These are phyloP conservation scores for Drosophila tanythrix DNA, from an alignment of 2,888 invertebrate species.

Conservation along the genomic window DNA sequence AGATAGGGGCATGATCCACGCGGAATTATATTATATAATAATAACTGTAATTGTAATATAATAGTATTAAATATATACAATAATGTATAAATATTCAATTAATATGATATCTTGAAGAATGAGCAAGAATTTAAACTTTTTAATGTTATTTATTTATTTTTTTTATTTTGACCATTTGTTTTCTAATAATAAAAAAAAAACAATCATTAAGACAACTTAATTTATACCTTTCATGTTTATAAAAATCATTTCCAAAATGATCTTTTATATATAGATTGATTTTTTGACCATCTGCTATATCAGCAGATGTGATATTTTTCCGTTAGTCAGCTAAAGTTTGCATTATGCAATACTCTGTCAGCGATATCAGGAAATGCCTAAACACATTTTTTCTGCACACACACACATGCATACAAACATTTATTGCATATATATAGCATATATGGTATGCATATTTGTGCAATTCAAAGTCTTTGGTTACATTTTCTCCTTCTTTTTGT, in stretches of 20 bases:
- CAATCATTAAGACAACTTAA: too few relatives aligned
- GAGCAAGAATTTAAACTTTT: not conserved
- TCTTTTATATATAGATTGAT: not conserved
- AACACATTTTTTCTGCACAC: conserved; percentile 2
- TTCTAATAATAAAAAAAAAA: too few relatives aligned
- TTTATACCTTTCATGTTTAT: not conserved
- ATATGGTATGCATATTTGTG: not conserved
- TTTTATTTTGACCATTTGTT: too few relatives aligned
- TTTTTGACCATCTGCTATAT: not conserved
- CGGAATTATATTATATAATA: not conserved
- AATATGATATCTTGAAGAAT: not conserved
- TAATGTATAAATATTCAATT: not conserved
- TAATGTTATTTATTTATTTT: not conserved
- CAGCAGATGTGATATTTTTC: conserved; percentile 1
- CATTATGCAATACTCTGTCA: conserved; percentile 5
- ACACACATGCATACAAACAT: conserved; percentile 1
- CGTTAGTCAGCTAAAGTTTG: conserved; percentile 1
- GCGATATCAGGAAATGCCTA: conserved; percentile 43
- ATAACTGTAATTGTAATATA: not conserved
- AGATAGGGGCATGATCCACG: not conserved
- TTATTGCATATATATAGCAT: not conserved
- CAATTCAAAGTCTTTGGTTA: conserved; percentile 23
- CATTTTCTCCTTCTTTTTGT: conserved; percentile 17
- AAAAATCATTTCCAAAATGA: not conserved
- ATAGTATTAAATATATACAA: not conserved